phyloP scores from a whole-genome alignment of 2,888 invertebrate genomes.

The Empis stercorea region DNA sequence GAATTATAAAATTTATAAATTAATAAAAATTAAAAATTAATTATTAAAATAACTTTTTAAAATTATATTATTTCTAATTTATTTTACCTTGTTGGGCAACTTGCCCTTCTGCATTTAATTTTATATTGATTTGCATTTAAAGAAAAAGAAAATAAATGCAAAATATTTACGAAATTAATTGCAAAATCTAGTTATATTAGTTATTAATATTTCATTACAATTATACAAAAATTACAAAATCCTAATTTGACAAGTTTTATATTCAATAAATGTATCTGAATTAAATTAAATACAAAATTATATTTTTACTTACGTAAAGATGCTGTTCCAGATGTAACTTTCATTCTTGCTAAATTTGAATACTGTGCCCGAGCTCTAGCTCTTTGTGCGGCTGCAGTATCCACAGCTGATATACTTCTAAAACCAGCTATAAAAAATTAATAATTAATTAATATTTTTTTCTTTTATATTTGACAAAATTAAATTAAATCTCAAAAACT shows the following conservation, averaged over 20 bases:
- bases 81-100: constrained; percentile 49
- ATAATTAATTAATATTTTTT: not conserved
- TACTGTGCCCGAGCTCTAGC: constrained; percentile 75
- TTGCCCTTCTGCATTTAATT: constrained; percentile 42
- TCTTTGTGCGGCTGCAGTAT: constrained; percentile 80
- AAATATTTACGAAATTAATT: too few species aligned
- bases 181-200: too few species aligned
- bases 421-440: constrained; percentile 38
- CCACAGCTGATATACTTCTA: constrained; percentile 86
- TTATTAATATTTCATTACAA: too few species aligned
- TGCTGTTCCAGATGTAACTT: constrained; percentile 50
- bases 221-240: too few species aligned
- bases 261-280: too few species aligned
- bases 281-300: too few species aligned
- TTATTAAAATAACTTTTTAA: not conserved
- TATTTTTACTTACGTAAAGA: constrained; percentile 63
- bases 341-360: constrained; percentile 65
- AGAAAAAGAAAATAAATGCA: not conserved
- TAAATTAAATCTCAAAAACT: too few species aligned
- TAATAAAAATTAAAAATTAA: not conserved
- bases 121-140: not conserved
- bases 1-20: not conserved
- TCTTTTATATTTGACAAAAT: not conserved
- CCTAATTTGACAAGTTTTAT: too few species aligned
- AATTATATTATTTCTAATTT: not conserved